phyloP scores from a whole-genome alignment of 2,113 vertebrate species.

The Miniopterus natalensis region DNA sequence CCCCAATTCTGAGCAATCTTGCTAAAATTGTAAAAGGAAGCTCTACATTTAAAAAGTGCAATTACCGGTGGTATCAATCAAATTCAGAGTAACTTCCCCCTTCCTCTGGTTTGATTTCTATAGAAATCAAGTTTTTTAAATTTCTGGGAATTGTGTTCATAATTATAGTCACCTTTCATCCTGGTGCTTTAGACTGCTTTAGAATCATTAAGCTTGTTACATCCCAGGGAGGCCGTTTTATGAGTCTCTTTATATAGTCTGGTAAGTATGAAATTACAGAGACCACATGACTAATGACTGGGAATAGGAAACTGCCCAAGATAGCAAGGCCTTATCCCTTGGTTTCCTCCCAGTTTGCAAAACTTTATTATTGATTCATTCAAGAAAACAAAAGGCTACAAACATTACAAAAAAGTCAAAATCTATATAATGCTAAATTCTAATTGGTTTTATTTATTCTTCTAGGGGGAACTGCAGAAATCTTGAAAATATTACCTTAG shows the following conservation, averaged over 20 bases:
- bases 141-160: slow-evolving; percentile 24
- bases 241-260: slow-evolving; percentile 34
- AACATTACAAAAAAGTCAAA: slow-evolving; percentile 31
- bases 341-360: neutral
- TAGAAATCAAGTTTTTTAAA: slow-evolving; percentile 42
- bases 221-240: neutral
- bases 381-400: slow-evolving; percentile 38
- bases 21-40: slow-evolving; percentile 51
- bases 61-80: slow-evolving; percentile 22
- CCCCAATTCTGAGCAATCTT: slow-evolving; percentile 7
- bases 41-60: neutral
- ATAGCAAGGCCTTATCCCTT: slow-evolving; percentile 30
- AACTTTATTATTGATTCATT: neutral
- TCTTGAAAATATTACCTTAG: slow-evolving; percentile 13
- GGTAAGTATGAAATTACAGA: slow-evolving; percentile 57
- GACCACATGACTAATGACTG: slow-evolving; percentile 2
- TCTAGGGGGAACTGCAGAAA: slow-evolving; percentile 38
- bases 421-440: slow-evolving; percentile 2
- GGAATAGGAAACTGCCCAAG: slow-evolving; percentile 16
- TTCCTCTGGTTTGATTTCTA: neutral
- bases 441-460: slow-evolving; percentile 41
- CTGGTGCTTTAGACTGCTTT: neutral
- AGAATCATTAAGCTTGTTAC: slow-evolving; percentile 27
- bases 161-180: slow-evolving; percentile 21
- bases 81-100: slow-evolving; percentile 15